A percentile compares a stretch with the other conserved stretches of the same genome.
phyloP scores from a whole-genome alignment of 2,113 vertebrate genomes.

The Tor tambroides region DNA sequence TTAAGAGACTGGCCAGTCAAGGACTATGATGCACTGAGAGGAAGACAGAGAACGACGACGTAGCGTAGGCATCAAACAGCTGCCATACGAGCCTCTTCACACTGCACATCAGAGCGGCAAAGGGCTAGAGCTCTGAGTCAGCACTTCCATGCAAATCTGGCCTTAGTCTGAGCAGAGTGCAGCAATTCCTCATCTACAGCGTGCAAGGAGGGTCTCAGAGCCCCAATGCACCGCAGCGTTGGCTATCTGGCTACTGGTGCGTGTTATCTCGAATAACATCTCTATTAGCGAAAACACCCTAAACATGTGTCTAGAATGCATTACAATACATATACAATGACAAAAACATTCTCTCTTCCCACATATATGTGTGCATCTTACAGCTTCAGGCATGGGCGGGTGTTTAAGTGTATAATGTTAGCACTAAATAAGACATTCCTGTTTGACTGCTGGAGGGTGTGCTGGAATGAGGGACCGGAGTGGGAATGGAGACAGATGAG shows the following conservation, averaged over 20 bases:
- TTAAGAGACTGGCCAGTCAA: slow-evolving; percentile 60
- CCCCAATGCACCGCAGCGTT: not conserved
- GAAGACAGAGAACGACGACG: slow-evolving; percentile 16
- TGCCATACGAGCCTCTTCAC: slow-evolving; percentile 63
- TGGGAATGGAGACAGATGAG: slow-evolving; percentile 31
- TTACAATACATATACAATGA: not conserved
- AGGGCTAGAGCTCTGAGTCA: slow-evolving; percentile 73
- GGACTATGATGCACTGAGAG: slow-evolving; percentile 59
- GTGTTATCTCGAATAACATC: not conserved
- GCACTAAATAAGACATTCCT: slow-evolving; percentile 29
- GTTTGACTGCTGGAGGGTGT: slow-evolving; percentile 32
- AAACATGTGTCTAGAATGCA: not conserved
- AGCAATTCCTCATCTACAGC: slow-evolving; percentile 60
- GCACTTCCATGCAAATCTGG: slow-evolving; percentile 65
- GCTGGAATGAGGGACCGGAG: slow-evolving; percentile 9
- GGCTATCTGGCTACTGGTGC: not conserved
- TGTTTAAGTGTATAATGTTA: slow-evolving; percentile 15
- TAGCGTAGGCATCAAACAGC: slow-evolving; percentile 65
- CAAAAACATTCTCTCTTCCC: not conserved
- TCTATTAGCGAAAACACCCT: slow-evolving; percentile 18
- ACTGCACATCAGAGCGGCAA: slow-evolving; percentile 70
- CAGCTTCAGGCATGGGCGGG: slow-evolving; percentile 9
- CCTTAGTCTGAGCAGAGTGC: slow-evolving; percentile 43
- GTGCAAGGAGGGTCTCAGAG: slow-evolving; percentile 56
- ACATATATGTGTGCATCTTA: not conserved